phyloP scores from a whole-genome alignment of 2,113 vertebrate species.

The Platanista minor region DNA sequence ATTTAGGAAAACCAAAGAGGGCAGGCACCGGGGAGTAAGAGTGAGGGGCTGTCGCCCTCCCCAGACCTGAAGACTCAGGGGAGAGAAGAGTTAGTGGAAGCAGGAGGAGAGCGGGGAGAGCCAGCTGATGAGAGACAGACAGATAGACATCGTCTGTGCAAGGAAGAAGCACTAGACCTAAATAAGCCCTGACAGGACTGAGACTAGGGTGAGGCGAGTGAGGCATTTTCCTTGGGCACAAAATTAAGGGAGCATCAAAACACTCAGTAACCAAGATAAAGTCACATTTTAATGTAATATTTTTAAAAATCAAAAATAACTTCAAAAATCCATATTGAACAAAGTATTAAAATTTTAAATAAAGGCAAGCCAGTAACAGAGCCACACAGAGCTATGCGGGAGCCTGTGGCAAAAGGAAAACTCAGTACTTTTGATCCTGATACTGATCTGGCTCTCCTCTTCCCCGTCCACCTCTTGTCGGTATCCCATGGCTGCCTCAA shows the following conservation, averaged over 20 bases:
- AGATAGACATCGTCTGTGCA: neutral
- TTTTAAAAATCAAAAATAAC: neutral
- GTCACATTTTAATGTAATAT: neutral
- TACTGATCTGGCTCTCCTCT: neutral
- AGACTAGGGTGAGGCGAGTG: fast-evolving
- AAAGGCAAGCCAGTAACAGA: neutral
- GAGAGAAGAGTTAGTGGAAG: neutral
- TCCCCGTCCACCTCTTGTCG: neutral
- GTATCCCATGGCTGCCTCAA: neutral
- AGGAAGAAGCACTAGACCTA: neutral
- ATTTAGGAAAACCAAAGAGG: neutral
- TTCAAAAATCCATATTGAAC: neutral
- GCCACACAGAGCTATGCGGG: fast-evolving
- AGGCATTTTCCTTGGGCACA: neutral
- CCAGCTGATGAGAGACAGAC: neutral
- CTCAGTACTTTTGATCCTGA: neutral
- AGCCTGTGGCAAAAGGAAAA: neutral
- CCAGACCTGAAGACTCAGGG: neutral
- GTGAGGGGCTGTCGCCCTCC: fast-evolving
- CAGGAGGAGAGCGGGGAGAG: neutral
- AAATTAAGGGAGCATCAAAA: neutral
- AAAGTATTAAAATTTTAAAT: neutral
- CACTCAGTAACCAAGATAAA: neutral
- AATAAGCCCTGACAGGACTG: fast-evolving
- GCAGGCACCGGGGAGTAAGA: fast-evolving